Conservation (phyloP, 2,797 vertebrate species). For the Schizopygopsis pylzovi region DNA sequence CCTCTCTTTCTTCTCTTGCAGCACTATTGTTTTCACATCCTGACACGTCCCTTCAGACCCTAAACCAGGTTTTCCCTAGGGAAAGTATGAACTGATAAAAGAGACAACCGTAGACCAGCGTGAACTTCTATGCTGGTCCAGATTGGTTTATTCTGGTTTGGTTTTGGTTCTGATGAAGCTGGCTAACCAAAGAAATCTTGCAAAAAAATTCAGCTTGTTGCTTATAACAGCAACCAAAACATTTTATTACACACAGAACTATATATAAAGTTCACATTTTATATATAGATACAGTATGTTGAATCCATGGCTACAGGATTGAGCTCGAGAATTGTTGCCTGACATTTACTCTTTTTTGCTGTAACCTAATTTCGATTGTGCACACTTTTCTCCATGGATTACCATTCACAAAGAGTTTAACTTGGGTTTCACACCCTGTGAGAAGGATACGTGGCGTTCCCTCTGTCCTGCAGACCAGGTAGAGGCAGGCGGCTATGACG, state of each 20-base stretch:
- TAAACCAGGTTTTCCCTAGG: neutral
- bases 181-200: neutral
- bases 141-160: neutral
- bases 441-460: conserved; percentile 97
- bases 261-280: neutral
- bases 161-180: conserved; percentile 5
- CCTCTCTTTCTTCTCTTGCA: conserved; percentile 15
- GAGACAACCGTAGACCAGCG: neutral
- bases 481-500: conserved; percentile 94
- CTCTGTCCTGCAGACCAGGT: conserved; percentile 96
- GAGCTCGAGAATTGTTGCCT: neutral
- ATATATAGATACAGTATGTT: neutral
- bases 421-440: conserved; percentile 20
- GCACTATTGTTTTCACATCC: conserved; percentile 45
- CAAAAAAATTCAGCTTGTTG: neutral
- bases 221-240: neutral
- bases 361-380: neutral
- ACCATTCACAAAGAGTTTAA: conserved; percentile 4
- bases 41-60: neutral
- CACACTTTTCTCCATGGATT: conserved; percentile 7
- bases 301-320: neutral
- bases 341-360: neutral
- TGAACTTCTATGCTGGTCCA: neutral
- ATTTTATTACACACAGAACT: neutral
- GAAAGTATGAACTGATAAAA: conserved; percentile 2